Evolutionary conservation across 2,888 invertebrate species (phyloP).

Genomic region (Oligia fasciuncula): DNA sequence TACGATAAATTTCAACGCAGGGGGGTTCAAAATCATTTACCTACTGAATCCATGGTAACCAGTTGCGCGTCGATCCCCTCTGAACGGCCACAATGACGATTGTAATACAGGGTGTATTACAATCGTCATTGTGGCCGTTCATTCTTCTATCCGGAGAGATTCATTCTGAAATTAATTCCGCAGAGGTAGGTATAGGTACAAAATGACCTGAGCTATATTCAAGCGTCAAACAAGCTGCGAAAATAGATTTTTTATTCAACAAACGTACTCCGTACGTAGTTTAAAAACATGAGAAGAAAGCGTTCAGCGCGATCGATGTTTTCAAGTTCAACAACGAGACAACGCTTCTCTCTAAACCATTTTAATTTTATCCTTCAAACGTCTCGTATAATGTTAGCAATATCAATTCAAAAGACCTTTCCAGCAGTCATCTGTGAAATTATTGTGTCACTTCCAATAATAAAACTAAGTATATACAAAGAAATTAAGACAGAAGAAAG

Average conservation of each 20-base stretch:
- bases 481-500: conserved; percentile 60
- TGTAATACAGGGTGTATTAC: background rate
- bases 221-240: conserved; percentile 23
- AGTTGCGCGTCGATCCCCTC: background rate
- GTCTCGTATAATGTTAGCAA: conserved; percentile 21
- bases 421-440: conserved; percentile 55
- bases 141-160: background rate
- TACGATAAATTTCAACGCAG: background rate
- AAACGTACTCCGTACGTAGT: conserved; percentile 26
- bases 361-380: conserved; percentile 25
- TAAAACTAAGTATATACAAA: conserved; percentile 66
- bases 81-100: too few relatives aligned
- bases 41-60: background rate
- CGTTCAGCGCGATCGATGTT: conserved; percentile 44
- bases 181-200: background rate
- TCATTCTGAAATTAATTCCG: background rate
- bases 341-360: conserved; percentile 19
- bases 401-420: conserved; percentile 42
- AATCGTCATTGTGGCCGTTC: background rate
- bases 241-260: conserved; percentile 29
- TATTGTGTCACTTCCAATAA: conserved; percentile 63
- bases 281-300: conserved; percentile 46
- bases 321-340: conserved; percentile 43
- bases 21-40: background rate
- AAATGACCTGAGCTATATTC: conserved; percentile 5